A percentile compares a stretch with the other conserved stretches of the same genome.
phyloP scores from a whole-genome alignment of 2,113 vertebrate species.

The Hippocampus guttulatus region DNA sequence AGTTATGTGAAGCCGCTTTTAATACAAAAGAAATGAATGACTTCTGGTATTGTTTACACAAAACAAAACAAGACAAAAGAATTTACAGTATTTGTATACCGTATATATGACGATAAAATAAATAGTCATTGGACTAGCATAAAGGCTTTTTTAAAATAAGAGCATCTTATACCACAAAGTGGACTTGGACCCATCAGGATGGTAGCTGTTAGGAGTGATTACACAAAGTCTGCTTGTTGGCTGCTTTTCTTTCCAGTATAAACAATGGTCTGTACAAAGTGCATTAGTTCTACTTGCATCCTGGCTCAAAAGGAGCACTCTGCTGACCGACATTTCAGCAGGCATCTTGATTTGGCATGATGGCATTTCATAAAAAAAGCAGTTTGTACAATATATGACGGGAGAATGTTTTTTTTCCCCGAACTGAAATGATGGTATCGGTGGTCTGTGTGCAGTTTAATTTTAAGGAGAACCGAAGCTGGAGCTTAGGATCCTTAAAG shows the following conservation, averaged over 20 bases:
- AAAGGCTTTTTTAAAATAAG: slow-evolving; percentile 28
- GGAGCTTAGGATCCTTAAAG: slow-evolving; percentile 32
- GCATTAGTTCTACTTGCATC: slow-evolving; percentile 35
- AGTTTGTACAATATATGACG: slow-evolving; percentile 4
- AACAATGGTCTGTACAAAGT: slow-evolving; percentile 52
- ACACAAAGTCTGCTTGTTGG: slow-evolving; percentile 10
- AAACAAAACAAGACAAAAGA: neutral
- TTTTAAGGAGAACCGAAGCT: slow-evolving; percentile 37
- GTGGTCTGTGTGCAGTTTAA: slow-evolving; percentile 48
- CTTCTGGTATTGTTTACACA: slow-evolving; percentile 4
- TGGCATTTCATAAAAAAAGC: slow-evolving; percentile 6
- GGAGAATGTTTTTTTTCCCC: slow-evolving; percentile 24
- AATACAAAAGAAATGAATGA: slow-evolving; percentile 49
- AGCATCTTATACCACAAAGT: slow-evolving; percentile 26
- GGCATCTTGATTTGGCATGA: slow-evolving; percentile 16
- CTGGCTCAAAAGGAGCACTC: slow-evolving; percentile 12
- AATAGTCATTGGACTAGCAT: slow-evolving; percentile 56
- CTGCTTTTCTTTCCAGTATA: slow-evolving; percentile 22
- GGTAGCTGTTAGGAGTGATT: slow-evolving; percentile 23
- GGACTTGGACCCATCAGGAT: slow-evolving; percentile 21
- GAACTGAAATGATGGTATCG: slow-evolving; percentile 28
- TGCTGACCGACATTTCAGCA: slow-evolving; percentile 15
- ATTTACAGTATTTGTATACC: neutral
- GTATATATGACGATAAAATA: slow-evolving; percentile 62
- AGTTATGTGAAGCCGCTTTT: slow-evolving; percentile 54